These are phyloP conservation scores for Antechinus stuartii DNA, from an alignment of 2,113 vertebrate species.

Conservation along the genomic window DNA sequence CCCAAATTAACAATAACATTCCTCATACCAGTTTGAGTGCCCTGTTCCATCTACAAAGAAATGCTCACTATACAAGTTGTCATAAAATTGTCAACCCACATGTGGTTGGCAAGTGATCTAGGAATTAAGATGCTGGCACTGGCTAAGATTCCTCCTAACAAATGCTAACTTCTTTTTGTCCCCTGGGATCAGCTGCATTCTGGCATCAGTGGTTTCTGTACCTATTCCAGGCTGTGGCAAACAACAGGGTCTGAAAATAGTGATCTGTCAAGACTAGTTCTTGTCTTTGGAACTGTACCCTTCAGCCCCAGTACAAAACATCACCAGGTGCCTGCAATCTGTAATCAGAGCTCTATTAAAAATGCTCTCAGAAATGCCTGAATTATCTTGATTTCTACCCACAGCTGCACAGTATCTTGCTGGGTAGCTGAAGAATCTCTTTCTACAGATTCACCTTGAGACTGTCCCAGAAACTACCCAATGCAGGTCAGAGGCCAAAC, in stretches of 20 bases:
- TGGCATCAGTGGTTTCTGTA: slow-evolving; percentile 30
- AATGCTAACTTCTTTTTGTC: neutral
- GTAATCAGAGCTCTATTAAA: slow-evolving; percentile 78
- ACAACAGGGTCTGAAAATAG: slow-evolving; percentile 59
- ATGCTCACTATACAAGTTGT: neutral
- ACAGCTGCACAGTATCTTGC: slow-evolving; percentile 71
- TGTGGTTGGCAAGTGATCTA: neutral
- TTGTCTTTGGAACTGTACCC: slow-evolving; percentile 65
- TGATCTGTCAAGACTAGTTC: slow-evolving; percentile 42
- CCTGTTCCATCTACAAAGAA: slow-evolving; percentile 7
- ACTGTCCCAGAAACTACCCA: slow-evolving; percentile 18
- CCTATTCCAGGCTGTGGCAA: slow-evolving; percentile 50
- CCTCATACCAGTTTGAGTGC: neutral
- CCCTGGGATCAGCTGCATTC: neutral
- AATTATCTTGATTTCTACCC: slow-evolving; percentile 72
- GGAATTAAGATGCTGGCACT: slow-evolving; percentile 7
- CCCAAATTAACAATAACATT: neutral
- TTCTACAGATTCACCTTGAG: slow-evolving; percentile 63
- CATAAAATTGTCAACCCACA: slow-evolving; percentile 13
- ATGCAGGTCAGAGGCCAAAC: neutral
- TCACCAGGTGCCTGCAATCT: slow-evolving; percentile 79
- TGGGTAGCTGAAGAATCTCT: slow-evolving; percentile 68
- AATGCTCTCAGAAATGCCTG: slow-evolving; percentile 69
- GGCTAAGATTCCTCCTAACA: slow-evolving; percentile 13
- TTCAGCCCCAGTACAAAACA: slow-evolving; percentile 63